Conservation (phyloP, 2,797 vertebrate species). For the Xyrichtys novacula region DNA sequence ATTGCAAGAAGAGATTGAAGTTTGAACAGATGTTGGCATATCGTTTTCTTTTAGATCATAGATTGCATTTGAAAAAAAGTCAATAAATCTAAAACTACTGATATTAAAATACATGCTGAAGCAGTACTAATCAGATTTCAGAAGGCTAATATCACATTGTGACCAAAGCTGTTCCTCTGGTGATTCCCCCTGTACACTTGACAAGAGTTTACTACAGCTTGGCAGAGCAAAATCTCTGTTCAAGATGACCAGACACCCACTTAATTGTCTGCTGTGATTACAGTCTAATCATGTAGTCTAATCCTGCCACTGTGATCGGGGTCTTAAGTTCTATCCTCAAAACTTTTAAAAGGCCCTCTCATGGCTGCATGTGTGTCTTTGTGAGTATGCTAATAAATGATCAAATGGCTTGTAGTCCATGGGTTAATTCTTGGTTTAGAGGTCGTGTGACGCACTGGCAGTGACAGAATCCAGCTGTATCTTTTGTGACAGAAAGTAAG, state of each 20-base stretch:
- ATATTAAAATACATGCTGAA: too few species aligned
- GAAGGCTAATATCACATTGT: too few species aligned
- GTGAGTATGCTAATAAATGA: background rate
- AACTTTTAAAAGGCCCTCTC: background rate
- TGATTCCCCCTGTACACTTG: too few species aligned
- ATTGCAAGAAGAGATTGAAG: too few species aligned
- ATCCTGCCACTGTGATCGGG: background rate
- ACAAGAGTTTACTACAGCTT: background rate
- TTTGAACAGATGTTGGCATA: too few species aligned
- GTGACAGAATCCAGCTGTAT: constrained; percentile 10
- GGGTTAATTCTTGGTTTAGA: background rate
- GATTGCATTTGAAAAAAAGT: too few species aligned
- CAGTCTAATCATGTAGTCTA: background rate
- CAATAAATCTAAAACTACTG: too few species aligned
- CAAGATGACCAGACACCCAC: too few species aligned
- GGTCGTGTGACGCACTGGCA: constrained; percentile 11
- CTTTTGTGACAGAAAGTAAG: constrained; percentile 14
- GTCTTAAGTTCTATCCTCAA: background rate
- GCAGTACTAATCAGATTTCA: too few species aligned
- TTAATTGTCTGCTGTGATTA: background rate
- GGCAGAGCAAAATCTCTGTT: background rate
- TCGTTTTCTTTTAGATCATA: too few species aligned
- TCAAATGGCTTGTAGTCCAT: constrained; percentile 2
- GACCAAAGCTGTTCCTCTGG: too few species aligned
- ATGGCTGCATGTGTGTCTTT: constrained; percentile 3